A percentile compares a stretch with the other conserved stretches of the same genome.
Conservation (phyloP, 2,888 invertebrate genomes). For the Leptinotarsa haldemani region DNA sequence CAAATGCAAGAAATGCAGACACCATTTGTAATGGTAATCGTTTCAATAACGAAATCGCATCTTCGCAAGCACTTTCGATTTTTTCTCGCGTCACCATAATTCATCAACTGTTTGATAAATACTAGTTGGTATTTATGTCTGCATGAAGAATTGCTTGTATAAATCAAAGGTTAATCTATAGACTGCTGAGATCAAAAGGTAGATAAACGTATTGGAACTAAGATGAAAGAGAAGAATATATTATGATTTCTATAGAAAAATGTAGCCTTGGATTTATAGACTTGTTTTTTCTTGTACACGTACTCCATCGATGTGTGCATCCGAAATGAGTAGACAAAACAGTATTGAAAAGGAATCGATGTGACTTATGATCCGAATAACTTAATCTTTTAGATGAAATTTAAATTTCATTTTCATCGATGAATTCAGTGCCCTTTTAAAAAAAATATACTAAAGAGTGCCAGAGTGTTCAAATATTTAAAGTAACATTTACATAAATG, state of each 20-base stretch:
- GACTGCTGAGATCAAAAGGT: background rate
- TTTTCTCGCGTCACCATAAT: constrained; percentile 9
- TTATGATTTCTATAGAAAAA: background rate
- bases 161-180: constrained; percentile 24
- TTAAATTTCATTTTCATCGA: too few relatives aligned
- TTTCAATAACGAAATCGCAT: constrained; percentile 18
- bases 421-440: too few relatives aligned
- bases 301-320: too few relatives aligned
- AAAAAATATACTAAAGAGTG: too few relatives aligned
- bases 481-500: too few relatives aligned
- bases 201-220: background rate
- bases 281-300: background rate
- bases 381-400: too few relatives aligned
- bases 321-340: too few relatives aligned
- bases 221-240: background rate
- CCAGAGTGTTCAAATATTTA: too few relatives aligned
- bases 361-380: too few relatives aligned
- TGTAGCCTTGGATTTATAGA: background rate
- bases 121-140: constrained; percentile 34
- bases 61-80: background rate
- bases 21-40: constrained; percentile 19
- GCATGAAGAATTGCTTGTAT: constrained; percentile 25
- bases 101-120: constrained; percentile 16
- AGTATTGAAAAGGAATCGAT: too few relatives aligned
- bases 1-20: constrained; percentile 20